Conservation (phyloP, 2,888 invertebrate genomes). For the Volucella inflata region DNA sequence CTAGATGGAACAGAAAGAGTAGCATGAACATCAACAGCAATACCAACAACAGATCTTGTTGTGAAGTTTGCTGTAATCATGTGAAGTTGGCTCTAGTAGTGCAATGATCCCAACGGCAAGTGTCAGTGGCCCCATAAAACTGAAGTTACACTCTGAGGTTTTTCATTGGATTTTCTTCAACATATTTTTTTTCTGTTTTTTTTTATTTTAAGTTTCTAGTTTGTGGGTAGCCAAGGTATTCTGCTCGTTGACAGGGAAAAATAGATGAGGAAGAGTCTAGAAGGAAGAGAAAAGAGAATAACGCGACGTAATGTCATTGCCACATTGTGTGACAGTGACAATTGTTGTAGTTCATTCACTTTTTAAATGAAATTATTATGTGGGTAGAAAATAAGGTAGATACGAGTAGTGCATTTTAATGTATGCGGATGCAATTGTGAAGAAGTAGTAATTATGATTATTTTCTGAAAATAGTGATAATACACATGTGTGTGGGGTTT, state of each 20-base stretch:
- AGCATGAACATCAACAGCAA: too few species aligned
- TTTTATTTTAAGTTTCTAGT: conserved; percentile 14
- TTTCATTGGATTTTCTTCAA: conserved; percentile 46
- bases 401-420: background rate
- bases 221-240: conserved; percentile 22
- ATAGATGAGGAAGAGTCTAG: background rate
- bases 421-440: background rate
- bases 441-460: too few species aligned
- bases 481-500: too few species aligned
- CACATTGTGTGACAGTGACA: conserved; percentile 39
- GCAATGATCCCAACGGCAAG: conserved; percentile 81
- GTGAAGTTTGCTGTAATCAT: conserved; percentile 54
- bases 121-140: conserved; percentile 80
- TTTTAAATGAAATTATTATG: conserved; percentile 3
- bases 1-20: conserved; percentile 1
- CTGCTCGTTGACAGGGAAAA: conserved; percentile 2
- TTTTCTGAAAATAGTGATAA: too few species aligned
- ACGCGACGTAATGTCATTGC: conserved; percentile 48
- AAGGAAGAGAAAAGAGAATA: conserved; percentile 1
- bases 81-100: conserved; percentile 77
- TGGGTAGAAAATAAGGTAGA: background rate
- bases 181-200: conserved; percentile 14
- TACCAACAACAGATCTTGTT: conserved; percentile 35
- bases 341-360: conserved; percentile 36
- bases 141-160: conserved; percentile 59